phyloP scores from a whole-genome alignment of 1,140 invertebrate genomes.

The Mylabris phalerata region DNA sequence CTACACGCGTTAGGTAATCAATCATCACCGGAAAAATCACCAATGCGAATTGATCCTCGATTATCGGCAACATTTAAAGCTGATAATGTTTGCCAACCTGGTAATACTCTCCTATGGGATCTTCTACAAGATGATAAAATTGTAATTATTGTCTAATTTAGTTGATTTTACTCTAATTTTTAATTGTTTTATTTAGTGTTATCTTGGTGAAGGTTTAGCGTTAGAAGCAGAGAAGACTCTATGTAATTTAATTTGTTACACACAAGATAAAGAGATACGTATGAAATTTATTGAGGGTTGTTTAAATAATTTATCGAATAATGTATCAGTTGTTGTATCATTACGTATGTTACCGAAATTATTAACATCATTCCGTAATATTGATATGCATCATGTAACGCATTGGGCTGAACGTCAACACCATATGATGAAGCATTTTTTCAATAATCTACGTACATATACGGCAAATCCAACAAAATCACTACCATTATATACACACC shows the following conservation, averaged over 20 bases:
- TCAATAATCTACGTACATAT: constrained; percentile 72
- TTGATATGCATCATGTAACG: constrained; percentile 74
- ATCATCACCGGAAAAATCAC: constrained; percentile 38
- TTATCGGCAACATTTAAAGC: constrained; percentile 55
- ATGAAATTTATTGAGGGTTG: constrained; percentile 95
- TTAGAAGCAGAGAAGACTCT: constrained; percentile 87
- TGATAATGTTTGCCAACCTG: constrained; percentile 77
- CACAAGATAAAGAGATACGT: constrained; percentile 76
- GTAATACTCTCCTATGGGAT: constrained; percentile 90
- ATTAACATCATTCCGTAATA: constrained; percentile 79
- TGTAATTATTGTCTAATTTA: constrained; percentile 48
- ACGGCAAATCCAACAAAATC: constrained; percentile 36
- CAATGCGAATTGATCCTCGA: constrained; percentile 34
- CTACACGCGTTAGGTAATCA: constrained; percentile 41
- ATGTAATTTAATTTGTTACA: constrained; percentile 82
- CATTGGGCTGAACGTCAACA: constrained; percentile 86
- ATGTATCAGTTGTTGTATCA: constrained; percentile 54
- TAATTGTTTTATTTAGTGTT: constrained; percentile 49
- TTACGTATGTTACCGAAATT: constrained; percentile 81
- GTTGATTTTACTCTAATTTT: too few species aligned
- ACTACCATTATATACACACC: constrained; percentile 66
- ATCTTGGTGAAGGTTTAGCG: constrained; percentile 80
- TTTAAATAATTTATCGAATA: constrained; percentile 79
- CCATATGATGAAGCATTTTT: constrained; percentile 88
- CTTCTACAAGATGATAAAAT: constrained; percentile 87